phyloP scores from a whole-genome alignment of 2,888 invertebrate species.

The Hemaris fuciformis region DNA sequence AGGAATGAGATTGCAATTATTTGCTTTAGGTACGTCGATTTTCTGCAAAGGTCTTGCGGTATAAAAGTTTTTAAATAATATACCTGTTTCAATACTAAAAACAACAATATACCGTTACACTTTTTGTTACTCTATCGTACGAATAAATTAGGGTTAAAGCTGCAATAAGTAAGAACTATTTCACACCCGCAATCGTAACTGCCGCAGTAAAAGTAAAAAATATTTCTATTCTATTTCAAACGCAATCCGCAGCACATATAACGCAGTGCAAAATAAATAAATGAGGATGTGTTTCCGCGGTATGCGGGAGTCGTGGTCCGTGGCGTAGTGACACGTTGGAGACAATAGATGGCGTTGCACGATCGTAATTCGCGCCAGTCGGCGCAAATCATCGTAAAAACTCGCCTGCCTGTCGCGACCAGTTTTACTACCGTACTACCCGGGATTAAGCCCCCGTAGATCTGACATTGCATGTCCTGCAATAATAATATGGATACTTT shows the following conservation, averaged over 20 bases:
- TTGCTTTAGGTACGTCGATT: no score
- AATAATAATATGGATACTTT: not conserved
- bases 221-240: slow-evolving; percentile 8
- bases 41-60: no score
- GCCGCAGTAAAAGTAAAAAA: not conserved
- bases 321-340: slow-evolving; percentile 31
- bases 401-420: slow-evolving; percentile 22
- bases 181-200: not conserved
- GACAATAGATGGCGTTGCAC: slow-evolving; percentile 40
- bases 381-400: slow-evolving; percentile 47
- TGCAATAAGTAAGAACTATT: not conserved
- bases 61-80: not conserved
- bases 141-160: not conserved
- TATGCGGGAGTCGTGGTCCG: slow-evolving; percentile 11
- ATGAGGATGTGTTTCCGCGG: slow-evolving; percentile 17
- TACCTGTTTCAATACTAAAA: no score
- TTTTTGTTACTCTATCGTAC: not conserved
- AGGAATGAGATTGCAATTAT: no score
- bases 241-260: slow-evolving; percentile 23
- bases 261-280: slow-evolving; percentile 6
- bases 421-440: slow-evolving; percentile 20
- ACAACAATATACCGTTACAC: not conserved
- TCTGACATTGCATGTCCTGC: not conserved
- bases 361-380: slow-evolving; percentile 31
- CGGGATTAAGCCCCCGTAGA: slow-evolving; percentile 16